Percentiles rank a stretch among this genome's conserved stretches.
Evolutionary conservation across 2,797 vertebrate species (phyloP).

Genomic region (Crenichthys baileyi): DNA sequence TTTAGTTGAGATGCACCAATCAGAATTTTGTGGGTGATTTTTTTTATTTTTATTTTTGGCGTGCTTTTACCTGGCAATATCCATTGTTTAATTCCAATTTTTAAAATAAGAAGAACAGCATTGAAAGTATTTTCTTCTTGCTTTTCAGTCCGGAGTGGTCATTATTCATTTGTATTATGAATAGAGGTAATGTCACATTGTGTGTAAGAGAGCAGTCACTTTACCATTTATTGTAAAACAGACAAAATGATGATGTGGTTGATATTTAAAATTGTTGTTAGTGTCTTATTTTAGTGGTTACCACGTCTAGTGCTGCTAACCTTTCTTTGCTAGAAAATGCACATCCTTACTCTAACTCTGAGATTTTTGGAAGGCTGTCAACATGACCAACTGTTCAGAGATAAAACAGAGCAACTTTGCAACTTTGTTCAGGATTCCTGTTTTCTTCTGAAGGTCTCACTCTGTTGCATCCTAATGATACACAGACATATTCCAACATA

Average conservation of each 20-base stretch:
- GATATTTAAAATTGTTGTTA: too few relatives aligned
- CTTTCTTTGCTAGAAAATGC: background rate
- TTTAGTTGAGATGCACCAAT: background rate
- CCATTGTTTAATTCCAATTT: background rate
- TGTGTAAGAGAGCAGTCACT: background rate
- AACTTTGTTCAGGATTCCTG: background rate
- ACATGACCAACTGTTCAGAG: background rate
- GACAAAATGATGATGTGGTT: too few relatives aligned
- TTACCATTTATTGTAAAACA: background rate
- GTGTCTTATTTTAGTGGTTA: background rate
- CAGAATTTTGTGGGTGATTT: background rate
- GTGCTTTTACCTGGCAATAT: background rate
- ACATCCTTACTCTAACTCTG: constrained; percentile 56
- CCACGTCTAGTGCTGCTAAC: too few relatives aligned
- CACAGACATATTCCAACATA: background rate
- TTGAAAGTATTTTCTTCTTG: background rate
- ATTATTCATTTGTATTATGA: background rate
- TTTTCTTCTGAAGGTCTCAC: background rate
- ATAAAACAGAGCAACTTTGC: background rate
- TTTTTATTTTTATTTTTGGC: background rate
- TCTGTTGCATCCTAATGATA: background rate
- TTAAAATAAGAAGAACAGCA: background rate
- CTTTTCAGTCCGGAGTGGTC: background rate
- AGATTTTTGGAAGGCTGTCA: background rate
- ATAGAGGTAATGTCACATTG: background rate